Percentiles rank a stretch among this genome's conserved stretches.
Evolutionary conservation across 1,140 invertebrate species (phyloP).

Genomic region (Eumaeus atala): DNA sequence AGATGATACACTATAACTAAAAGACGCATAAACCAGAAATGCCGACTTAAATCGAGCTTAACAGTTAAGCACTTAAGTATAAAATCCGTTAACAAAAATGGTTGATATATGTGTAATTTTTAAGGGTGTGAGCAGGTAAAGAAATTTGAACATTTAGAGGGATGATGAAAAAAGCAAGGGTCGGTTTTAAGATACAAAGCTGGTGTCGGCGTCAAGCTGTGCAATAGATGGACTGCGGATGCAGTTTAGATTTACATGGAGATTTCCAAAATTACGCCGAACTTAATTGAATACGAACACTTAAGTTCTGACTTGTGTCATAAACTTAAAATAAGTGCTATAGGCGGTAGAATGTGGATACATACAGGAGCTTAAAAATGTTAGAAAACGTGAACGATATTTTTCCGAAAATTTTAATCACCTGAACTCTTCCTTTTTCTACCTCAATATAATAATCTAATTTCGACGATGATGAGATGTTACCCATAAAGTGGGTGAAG

Average conservation of each 20-base stretch:
- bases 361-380: no score
- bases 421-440: no score
- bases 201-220: slow-evolving; percentile 64
- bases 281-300: slow-evolving; percentile 66
- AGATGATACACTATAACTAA: slow-evolving; percentile 25
- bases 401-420: no score
- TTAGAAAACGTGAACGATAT: no score
- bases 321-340: no score
- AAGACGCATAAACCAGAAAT: slow-evolving; percentile 25
- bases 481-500: no score
- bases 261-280: slow-evolving; percentile 53
- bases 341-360: no score
- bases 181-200: slow-evolving; percentile 63
- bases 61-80: slow-evolving; percentile 17
- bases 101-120: slow-evolving; percentile 17
- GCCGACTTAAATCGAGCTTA: slow-evolving; percentile 23
- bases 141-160: slow-evolving; percentile 71
- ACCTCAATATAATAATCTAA: no score
- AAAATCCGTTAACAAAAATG: slow-evolving; percentile 19
- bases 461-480: no score
- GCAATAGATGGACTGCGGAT: slow-evolving; percentile 64
- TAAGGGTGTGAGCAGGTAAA: slow-evolving; percentile 57
- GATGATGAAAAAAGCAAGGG: slow-evolving; percentile 69
- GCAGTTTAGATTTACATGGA: slow-evolving; percentile 59
- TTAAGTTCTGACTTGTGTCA: slow-evolving; percentile 18